These are phyloP conservation scores for Epistrophe grossulariae DNA, from an alignment of 2,888 invertebrate species.

Conservation along the genomic window DNA sequence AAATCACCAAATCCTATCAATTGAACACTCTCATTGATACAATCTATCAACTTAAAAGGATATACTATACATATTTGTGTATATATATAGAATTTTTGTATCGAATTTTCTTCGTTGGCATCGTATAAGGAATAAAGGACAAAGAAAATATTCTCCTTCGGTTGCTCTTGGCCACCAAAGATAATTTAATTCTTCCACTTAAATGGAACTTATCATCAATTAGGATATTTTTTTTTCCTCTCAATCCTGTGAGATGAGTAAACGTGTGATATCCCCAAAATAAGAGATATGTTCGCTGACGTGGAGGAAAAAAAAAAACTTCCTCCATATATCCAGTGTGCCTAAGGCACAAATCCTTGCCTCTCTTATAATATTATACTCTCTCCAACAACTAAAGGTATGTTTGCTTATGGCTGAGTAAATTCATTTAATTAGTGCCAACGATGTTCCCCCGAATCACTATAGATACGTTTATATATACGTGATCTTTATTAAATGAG, in stretches of 20 bases:
- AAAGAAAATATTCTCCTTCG: conserved; percentile 12
- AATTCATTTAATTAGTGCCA: conserved; percentile 73
- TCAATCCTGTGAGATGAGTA: conserved; percentile 57
- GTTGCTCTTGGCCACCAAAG: conserved; percentile 68
- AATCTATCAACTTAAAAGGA: conserved; percentile 48
- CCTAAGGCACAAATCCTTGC: conserved; percentile 46
- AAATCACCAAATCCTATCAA: conserved; percentile 70
- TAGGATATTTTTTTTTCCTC: conserved; percentile 50
- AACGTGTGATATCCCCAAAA: conserved; percentile 63
- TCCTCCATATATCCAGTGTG: conserved; percentile 11
- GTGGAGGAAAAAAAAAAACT: not conserved
- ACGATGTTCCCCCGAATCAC: conserved; percentile 55
- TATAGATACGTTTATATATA: conserved; percentile 28
- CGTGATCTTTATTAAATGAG: conserved; percentile 74
- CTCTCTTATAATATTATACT: not conserved
- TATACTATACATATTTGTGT: conserved; percentile 10
- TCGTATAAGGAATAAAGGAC: not conserved
- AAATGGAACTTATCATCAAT: conserved; percentile 75
- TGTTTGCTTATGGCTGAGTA: conserved; percentile 61
- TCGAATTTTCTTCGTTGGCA: conserved; percentile 28
- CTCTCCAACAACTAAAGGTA: conserved; percentile 19
- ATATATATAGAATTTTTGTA: conserved; percentile 24
- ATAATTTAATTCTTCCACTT: conserved; percentile 75
- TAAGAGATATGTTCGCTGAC: conserved; percentile 36
- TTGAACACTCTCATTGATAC: conserved; percentile 58